These are phyloP conservation scores for Aphidius ervi DNA, from an alignment of 1,140 invertebrate genomes.

Conservation along the genomic window DNA sequence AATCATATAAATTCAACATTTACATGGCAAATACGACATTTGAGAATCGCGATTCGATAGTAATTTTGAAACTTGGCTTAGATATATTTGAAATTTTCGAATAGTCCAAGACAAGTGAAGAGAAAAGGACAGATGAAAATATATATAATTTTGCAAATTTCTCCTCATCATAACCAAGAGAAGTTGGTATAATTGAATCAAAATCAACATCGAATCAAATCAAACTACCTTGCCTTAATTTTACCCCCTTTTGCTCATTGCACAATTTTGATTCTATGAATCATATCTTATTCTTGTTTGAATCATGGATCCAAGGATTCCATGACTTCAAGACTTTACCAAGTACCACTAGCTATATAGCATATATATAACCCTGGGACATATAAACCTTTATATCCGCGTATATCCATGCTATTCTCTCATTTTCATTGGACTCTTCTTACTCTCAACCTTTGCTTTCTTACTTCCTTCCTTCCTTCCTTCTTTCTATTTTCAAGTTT, in stretches of 20 bases:
- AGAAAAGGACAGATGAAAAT: no score
- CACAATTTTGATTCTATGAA: conserved; percentile 11
- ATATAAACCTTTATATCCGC: conserved; percentile 10
- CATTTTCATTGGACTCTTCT: conserved; percentile 2
- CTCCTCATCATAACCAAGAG: no score
- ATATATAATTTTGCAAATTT: no score
- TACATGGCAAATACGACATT: no score
- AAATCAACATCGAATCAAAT: conserved; percentile 39
- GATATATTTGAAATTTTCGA: no score
- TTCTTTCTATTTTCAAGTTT: conserved; percentile 41
- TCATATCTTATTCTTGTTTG: conserved; percentile 29
- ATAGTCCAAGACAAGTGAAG: no score
- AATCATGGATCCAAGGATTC: conserved; percentile 14
- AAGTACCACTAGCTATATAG: background rate
- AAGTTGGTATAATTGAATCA: conserved; percentile 31
- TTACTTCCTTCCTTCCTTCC: conserved; percentile 24
- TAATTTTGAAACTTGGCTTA: no score
- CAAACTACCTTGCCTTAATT: conserved; percentile 9
- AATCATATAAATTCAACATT: no score
- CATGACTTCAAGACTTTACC: conserved; percentile 1
- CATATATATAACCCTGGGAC: conserved; percentile 6
- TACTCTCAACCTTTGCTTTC: conserved; percentile 5
- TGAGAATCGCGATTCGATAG: no score
- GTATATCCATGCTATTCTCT: background rate
- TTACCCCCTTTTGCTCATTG: conserved; percentile 7